Conservation (phyloP, 2,888 invertebrate species). For the Lepidochitona cinerea region DNA sequence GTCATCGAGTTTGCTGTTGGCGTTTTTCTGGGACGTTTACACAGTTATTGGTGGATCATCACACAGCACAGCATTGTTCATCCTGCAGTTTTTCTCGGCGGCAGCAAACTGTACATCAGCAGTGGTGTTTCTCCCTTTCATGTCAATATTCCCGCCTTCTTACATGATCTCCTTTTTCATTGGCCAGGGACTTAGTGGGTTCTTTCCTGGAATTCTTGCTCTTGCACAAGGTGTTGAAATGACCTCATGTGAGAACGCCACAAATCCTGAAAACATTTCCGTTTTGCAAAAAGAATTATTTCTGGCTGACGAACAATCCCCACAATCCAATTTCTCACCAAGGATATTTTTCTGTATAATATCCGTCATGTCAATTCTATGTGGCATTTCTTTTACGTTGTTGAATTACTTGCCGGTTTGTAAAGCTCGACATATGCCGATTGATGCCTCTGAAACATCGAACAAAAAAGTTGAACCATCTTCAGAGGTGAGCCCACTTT, state of each 20-base stretch:
- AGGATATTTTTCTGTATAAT: slow-evolving; percentile 79
- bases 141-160: slow-evolving; percentile 78
- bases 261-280: slow-evolving; percentile 76
- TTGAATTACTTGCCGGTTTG: slow-evolving; percentile 72
- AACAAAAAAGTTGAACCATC: background rate
- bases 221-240: slow-evolving; percentile 82
- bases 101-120: slow-evolving; percentile 86
- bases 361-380: slow-evolving; percentile 77
- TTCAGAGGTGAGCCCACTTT: background rate
- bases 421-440: slow-evolving; percentile 35
- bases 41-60: slow-evolving; percentile 69
- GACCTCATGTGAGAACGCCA: slow-evolving; percentile 63
- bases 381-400: slow-evolving; percentile 78
- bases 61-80: slow-evolving; percentile 72
- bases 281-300: too few species aligned
- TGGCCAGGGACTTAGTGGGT: slow-evolving; percentile 73
- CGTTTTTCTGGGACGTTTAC: slow-evolving; percentile 75
- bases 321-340: slow-evolving; percentile 79
- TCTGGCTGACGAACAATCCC: slow-evolving; percentile 68
- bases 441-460: background rate
- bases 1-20: slow-evolving; percentile 70
- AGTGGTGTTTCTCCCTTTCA: slow-evolving; percentile 86
- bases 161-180: slow-evolving; percentile 84
- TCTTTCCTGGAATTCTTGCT: slow-evolving; percentile 84
- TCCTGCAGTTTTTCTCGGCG: slow-evolving; percentile 78